These are phyloP conservation scores for Conus ventricosus DNA, from an alignment of 1,140 invertebrate species.

Conservation along the genomic window DNA sequence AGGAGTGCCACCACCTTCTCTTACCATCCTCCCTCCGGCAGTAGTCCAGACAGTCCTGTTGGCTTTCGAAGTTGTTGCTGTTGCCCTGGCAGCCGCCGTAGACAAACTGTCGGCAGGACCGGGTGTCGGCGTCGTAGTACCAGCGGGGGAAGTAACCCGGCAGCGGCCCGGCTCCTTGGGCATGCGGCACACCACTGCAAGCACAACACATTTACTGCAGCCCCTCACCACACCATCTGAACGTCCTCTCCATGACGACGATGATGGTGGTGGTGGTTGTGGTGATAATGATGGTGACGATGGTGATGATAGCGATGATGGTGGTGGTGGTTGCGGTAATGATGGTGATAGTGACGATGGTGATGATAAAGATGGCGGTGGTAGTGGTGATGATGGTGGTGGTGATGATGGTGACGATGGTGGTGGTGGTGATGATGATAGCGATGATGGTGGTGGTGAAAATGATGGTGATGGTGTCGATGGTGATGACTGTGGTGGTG, in stretches of 20 bases:
- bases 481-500: too few relatives aligned
- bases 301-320: not conserved
- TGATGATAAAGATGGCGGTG: too few relatives aligned
- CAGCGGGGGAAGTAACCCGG: conserved; percentile 78
- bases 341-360: too few relatives aligned
- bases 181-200: conserved; percentile 51
- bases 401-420: too few relatives aligned
- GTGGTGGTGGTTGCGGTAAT: too few relatives aligned
- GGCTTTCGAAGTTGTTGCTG: conserved; percentile 59
- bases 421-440: too few relatives aligned
- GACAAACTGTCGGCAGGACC: conserved; percentile 56
- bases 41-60: conserved; percentile 18
- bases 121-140: conserved; percentile 78
- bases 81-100: conserved; percentile 69
- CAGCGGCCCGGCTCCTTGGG: conserved; percentile 78
- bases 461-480: too few relatives aligned
- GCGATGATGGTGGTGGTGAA: too few relatives aligned
- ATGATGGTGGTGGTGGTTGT: too few relatives aligned
- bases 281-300: too few relatives aligned
- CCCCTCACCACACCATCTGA: not conserved
- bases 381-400: too few relatives aligned
- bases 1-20: conserved; percentile 37
- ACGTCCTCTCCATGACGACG: too few relatives aligned
- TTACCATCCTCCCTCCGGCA: not conserved
- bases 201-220: not conserved